Conservation (phyloP, 2,113 vertebrate species). For the Piliocolobus tephrosceles region DNA sequence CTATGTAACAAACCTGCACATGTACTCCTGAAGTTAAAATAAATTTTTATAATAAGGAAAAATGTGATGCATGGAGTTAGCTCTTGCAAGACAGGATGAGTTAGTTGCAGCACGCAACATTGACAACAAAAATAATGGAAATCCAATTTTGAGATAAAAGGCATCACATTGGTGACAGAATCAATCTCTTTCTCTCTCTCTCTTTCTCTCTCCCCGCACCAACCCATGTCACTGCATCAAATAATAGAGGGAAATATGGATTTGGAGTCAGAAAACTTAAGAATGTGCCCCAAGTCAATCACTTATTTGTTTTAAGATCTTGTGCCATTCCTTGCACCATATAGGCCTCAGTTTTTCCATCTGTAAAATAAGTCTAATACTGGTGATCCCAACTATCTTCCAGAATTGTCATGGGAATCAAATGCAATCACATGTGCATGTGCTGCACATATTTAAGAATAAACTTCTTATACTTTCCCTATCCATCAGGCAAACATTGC, state of each 20-base stretch:
- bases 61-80: not conserved
- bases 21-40: too few species aligned
- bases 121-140: not conserved
- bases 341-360: not conserved
- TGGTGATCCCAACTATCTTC: not conserved
- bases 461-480: not conserved
- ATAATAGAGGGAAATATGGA: not conserved
- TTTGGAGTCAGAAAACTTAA: not conserved
- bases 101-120: not conserved
- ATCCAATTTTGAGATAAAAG: not conserved
- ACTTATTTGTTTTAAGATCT: not conserved
- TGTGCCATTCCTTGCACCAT: accelerated
- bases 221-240: not conserved
- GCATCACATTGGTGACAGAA: not conserved
- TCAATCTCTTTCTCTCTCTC: not conserved
- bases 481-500: not conserved
- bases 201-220: not conserved
- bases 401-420: accelerated
- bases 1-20: too few species aligned
- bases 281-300: not conserved
- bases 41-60: too few species aligned
- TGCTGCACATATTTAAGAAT: not conserved
- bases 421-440: accelerated
- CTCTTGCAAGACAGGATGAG: not conserved
- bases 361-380: accelerated